These are phyloP conservation scores for Ichneumon xanthorius DNA, from an alignment of 2,888 invertebrate genomes.

Conservation along the genomic window DNA sequence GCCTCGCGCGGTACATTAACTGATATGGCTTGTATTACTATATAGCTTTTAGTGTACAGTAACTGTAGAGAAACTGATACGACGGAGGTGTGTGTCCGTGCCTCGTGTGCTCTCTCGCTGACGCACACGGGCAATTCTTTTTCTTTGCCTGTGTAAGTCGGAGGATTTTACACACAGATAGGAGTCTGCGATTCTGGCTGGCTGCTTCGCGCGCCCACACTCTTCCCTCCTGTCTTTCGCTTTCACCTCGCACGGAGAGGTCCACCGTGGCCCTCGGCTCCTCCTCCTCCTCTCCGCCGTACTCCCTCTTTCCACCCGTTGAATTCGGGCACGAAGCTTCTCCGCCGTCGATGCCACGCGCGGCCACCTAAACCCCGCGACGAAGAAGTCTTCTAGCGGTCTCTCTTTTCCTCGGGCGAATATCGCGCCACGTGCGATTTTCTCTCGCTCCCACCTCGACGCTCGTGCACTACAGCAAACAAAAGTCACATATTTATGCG, in stretches of 20 bases:
- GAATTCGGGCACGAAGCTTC: slow-evolving; percentile 33
- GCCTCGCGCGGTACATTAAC: slow-evolving; percentile 43
- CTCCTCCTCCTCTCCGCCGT: slow-evolving; percentile 58
- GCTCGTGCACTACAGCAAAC: slow-evolving; percentile 44
- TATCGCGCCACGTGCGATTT: slow-evolving; percentile 20
- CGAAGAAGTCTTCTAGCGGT: slow-evolving; percentile 44
- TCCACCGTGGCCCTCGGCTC: slow-evolving; percentile 43
- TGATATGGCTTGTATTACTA: slow-evolving; percentile 12
- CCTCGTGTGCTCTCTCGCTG: slow-evolving; percentile 35
- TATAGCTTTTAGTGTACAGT: slow-evolving; percentile 17
- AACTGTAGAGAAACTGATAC: slow-evolving; percentile 26
- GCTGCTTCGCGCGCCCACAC: slow-evolving; percentile 30
- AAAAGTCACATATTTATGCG: slow-evolving; percentile 1
- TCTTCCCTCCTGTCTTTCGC: slow-evolving; percentile 71
- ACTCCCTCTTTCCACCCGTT: slow-evolving; percentile 14
- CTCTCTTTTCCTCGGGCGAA: slow-evolving; percentile 11
- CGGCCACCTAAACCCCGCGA: slow-evolving; percentile 56
- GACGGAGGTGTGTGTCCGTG: slow-evolving; percentile 21
- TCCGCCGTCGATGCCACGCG: slow-evolving; percentile 58
- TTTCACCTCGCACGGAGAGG: slow-evolving; percentile 72
- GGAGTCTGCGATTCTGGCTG: slow-evolving; percentile 14
- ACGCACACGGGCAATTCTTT: slow-evolving; percentile 16
- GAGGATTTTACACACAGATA: slow-evolving; percentile 6
- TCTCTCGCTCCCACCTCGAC: slow-evolving; percentile 25
- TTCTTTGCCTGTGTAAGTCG: slow-evolving; percentile 4